A percentile compares a stretch with the other conserved stretches of the same genome.
Conservation (phyloP, 2,113 vertebrate species). For the Pithys albifrons region DNA sequence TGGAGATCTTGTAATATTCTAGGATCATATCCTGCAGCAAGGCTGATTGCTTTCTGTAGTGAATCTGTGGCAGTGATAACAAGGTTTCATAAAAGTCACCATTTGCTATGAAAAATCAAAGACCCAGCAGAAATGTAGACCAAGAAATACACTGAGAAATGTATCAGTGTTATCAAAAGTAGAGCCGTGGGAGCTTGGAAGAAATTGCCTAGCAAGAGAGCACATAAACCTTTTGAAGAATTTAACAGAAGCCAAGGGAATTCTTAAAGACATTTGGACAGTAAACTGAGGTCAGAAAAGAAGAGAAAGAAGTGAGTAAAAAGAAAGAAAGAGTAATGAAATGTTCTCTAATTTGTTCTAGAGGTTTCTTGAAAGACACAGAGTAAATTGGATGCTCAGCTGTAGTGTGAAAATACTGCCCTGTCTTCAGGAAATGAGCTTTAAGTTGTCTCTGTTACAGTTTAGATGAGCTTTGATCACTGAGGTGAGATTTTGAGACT, state of each 20-base stretch:
- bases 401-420: not conserved
- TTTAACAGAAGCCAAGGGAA: constrained; percentile 39
- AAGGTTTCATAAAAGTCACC: not conserved
- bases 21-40: not conserved
- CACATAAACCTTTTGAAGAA: not conserved
- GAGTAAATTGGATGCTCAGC: not conserved
- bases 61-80: not conserved
- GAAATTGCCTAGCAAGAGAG: constrained; percentile 26
- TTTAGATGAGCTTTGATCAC: not conserved
- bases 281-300: constrained; percentile 24
- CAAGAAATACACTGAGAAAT: constrained; percentile 25
- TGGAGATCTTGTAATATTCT: not conserved
- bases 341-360: not conserved
- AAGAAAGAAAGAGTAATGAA: not conserved
- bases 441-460: not conserved
- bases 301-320: not conserved
- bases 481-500: not conserved
- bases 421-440: not conserved
- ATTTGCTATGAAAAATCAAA: constrained; percentile 6
- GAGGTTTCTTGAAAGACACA: not conserved
- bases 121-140: not conserved
- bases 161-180: constrained; percentile 18
- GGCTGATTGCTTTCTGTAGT: not conserved
- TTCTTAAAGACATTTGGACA: constrained; percentile 53
- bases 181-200: not conserved